Percentiles rank a stretch among this genome's conserved stretches.
Conservation (phyloP, 1,140 invertebrate genomes). For the Bradynema listronoti region DNA sequence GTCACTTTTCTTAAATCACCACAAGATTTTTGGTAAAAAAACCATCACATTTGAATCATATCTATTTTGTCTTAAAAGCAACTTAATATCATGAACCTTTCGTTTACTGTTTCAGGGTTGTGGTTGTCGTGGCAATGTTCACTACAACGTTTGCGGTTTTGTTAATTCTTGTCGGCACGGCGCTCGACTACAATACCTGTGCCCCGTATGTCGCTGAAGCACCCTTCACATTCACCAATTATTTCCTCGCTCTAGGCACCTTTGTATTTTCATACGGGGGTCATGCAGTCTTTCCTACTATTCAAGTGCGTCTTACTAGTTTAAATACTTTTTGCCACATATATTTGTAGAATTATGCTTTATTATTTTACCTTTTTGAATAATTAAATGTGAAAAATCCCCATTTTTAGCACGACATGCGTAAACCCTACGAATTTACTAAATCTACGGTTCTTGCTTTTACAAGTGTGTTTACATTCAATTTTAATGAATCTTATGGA, state of each 20-base stretch:
- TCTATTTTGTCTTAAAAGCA: constrained; percentile 27
- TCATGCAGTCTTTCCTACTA: constrained; percentile 42
- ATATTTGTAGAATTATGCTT: neutral
- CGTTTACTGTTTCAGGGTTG: constrained; percentile 25
- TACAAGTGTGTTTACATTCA: constrained; percentile 18
- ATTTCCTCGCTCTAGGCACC: constrained; percentile 38
- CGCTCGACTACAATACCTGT: constrained; percentile 21
- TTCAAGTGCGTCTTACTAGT: constrained; percentile 12
- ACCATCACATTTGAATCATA: constrained; percentile 49
- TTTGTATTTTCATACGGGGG: constrained; percentile 45
- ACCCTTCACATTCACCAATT: constrained; percentile 13
- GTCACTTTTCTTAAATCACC: constrained; percentile 69
- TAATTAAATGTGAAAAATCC: neutral
- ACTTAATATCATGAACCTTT: too few species aligned
- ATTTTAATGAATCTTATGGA: constrained; percentile 9
- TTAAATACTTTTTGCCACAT: too few species aligned
- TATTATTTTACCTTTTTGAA: neutral
- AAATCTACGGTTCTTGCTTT: constrained; percentile 38
- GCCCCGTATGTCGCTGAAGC: constrained; percentile 20
- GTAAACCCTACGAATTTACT: constrained; percentile 32
- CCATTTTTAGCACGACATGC: constrained; percentile 39
- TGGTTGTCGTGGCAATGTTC: constrained; percentile 38
- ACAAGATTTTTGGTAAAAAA: constrained; percentile 67
- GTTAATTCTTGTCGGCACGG: constrained; percentile 37
- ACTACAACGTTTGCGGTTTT: constrained; percentile 36